phyloP scores from a whole-genome alignment of 2,797 vertebrate species.

The Xiphorhynchus erythropygius region DNA sequence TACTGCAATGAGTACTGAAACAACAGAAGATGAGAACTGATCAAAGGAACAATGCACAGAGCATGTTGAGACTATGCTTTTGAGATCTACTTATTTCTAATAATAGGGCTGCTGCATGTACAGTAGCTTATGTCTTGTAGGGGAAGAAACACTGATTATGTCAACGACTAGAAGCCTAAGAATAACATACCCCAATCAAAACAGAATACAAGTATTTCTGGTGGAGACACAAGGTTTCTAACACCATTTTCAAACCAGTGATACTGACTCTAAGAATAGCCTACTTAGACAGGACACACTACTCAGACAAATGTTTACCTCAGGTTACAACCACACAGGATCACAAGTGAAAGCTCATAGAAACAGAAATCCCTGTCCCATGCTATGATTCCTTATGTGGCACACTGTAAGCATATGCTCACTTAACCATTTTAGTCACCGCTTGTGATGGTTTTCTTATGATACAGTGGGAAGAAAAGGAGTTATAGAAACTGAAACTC shows the following conservation, averaged over 20 bases:
- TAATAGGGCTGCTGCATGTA: not conserved
- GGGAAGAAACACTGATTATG: not conserved
- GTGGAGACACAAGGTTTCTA: not conserved
- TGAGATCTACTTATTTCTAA: not conserved
- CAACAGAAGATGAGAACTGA: not conserved
- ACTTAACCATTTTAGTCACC: not conserved
- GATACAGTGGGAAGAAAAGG: not conserved
- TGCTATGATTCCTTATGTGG: not conserved
- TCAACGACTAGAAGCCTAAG: not conserved
- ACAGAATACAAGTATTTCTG: not conserved
- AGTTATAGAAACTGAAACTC: not conserved
- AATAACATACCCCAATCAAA: not conserved
- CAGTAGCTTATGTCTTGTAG: not conserved
- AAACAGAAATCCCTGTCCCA: not conserved
- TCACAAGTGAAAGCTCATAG: not conserved
- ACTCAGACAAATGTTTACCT: not conserved
- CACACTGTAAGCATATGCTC: not conserved
- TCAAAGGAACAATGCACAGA: not conserved
- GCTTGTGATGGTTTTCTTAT: not conserved
- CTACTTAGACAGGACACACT: not conserved
- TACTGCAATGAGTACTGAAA: not conserved
- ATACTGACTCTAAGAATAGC: not conserved
- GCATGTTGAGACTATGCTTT: not conserved
- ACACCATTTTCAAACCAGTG: not conserved
- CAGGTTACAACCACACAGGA: not conserved